phyloP scores from a whole-genome alignment of 2,113 vertebrate species.

The Aix galericulata region DNA sequence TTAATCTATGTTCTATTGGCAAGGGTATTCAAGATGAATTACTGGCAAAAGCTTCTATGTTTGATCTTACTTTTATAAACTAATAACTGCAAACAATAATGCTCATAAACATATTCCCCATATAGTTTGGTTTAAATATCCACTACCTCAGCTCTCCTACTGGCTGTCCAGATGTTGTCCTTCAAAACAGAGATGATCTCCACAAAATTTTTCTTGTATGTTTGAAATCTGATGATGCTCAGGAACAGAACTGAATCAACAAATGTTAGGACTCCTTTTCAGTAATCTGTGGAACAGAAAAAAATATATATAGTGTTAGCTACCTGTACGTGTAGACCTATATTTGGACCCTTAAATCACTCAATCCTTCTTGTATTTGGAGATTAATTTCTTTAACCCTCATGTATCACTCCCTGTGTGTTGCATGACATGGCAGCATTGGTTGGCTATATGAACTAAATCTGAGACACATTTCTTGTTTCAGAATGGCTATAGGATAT shows the following conservation, averaged over 20 bases:
- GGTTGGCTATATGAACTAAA: neutral
- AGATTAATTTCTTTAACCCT: neutral
- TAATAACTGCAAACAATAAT: neutral
- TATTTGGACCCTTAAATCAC: neutral
- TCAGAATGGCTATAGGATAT: neutral
- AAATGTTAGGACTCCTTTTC: neutral
- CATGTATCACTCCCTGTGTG: neutral
- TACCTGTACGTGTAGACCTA: neutral
- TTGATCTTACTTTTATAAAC: neutral
- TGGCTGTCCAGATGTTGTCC: neutral
- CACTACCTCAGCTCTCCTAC: constrained; percentile 58
- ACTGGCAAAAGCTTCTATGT: fast-evolving
- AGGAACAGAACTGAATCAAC: neutral
- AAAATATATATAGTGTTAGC: neutral
- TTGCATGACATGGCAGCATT: neutral
- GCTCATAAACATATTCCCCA: neutral
- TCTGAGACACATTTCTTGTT: neutral
- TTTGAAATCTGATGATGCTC: neutral
- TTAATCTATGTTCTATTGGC: neutral
- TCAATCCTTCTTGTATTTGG: neutral
- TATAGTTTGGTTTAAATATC: neutral
- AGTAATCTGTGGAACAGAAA: constrained; percentile 1
- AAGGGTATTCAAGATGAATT: neutral
- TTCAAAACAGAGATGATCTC: constrained; percentile 1
- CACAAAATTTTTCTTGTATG: constrained; percentile 30